Evolutionary conservation across 2,113 vertebrate genomes (phyloP).

Genomic region (Hydropotes inermis): DNA sequence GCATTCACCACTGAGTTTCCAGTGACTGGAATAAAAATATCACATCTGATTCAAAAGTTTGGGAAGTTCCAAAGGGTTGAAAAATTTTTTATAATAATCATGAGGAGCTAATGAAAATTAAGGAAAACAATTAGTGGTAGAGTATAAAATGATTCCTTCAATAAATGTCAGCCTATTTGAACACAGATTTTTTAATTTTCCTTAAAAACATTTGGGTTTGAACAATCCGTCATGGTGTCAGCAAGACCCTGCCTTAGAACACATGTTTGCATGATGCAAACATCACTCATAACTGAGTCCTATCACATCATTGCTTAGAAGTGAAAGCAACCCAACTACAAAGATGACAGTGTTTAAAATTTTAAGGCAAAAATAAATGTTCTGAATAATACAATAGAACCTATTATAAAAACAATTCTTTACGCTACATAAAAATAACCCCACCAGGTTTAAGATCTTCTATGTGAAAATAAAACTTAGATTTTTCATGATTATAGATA

Average conservation of each 20-base stretch:
- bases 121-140: not conserved
- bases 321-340: not conserved
- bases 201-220: not conserved
- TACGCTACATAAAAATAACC: not conserved
- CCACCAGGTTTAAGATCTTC: not conserved
- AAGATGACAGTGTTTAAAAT: not conserved
- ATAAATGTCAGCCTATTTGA: not conserved
- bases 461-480: not conserved
- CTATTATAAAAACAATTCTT: not conserved
- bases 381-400: not conserved
- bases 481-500: not conserved
- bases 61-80: constrained; percentile 49
- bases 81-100: not conserved
- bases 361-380: not conserved
- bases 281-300: not conserved
- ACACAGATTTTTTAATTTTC: not conserved
- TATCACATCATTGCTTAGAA: not conserved
- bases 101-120: not conserved
- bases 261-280: not conserved
- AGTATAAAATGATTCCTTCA: not conserved
- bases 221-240: not conserved
- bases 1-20: constrained; percentile 44
- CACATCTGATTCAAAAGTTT: constrained; percentile 56
- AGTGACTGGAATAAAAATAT: constrained; percentile 59
- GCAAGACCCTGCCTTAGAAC: not conserved